phyloP scores from a whole-genome alignment of 2,888 invertebrate genomes.

The Drosophila fungiperda region DNA sequence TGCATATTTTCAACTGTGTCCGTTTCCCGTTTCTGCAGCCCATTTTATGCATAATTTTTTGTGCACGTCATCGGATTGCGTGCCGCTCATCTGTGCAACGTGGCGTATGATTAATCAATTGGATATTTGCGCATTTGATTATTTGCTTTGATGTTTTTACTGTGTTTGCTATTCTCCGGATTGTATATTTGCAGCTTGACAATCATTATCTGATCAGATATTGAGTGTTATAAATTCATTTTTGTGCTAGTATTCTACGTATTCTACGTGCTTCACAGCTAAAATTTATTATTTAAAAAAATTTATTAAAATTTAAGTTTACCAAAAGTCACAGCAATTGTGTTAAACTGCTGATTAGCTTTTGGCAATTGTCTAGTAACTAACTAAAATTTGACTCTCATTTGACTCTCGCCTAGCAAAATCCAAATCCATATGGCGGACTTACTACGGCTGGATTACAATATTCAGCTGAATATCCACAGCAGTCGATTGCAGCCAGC shows the following conservation, averaged over 20 bases:
- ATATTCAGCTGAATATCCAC: conserved; percentile 45
- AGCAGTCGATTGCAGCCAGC: conserved; percentile 24
- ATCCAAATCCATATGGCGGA: conserved; percentile 37
- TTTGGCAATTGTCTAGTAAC: neutral
- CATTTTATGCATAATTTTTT: conserved; percentile 35
- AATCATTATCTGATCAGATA: conserved; percentile 43
- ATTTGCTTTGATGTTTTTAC: neutral
- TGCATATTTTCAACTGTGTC: conserved; percentile 45
- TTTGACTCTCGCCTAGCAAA: conserved; percentile 33
- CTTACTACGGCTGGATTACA: conserved; percentile 34
- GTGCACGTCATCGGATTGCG: conserved; percentile 30
- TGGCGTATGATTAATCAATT: conserved; percentile 38
- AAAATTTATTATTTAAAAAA: conserved; percentile 25
- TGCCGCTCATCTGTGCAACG: conserved; percentile 43
- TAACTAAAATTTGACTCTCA: neutral
- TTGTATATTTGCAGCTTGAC: neutral
- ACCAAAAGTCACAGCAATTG: conserved; percentile 30
- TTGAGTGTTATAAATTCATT: conserved; percentile 38
- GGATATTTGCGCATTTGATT: conserved; percentile 5
- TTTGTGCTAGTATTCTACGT: neutral
- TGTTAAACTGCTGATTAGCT: conserved; percentile 33
- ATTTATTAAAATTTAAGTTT: conserved; percentile 45
- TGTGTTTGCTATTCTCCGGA: conserved; percentile 1
- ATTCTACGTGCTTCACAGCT: neutral
- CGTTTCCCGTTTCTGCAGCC: neutral